A percentile compares a stretch with the other conserved stretches of the same genome.
phyloP scores from a whole-genome alignment of 2,797 vertebrate genomes.

The Cynodonichthys magdalenae region DNA sequence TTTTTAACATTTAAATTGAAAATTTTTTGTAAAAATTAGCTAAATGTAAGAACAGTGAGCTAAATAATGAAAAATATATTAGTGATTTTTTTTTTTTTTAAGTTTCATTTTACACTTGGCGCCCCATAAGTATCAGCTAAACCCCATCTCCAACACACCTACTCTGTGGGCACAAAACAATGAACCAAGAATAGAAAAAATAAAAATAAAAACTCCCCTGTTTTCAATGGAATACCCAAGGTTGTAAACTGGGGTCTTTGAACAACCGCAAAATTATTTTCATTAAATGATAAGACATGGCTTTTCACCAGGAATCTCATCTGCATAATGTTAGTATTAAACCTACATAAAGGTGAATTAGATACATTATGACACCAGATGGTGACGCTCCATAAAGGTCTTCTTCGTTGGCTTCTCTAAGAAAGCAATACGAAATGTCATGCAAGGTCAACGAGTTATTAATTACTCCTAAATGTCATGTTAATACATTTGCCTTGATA shows the following conservation, averaged over 20 bases:
- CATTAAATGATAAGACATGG: constrained; percentile 53
- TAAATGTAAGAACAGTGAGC: too few relatives aligned
- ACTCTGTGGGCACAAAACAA: too few relatives aligned
- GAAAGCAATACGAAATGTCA: constrained; percentile 29
- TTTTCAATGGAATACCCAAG: constrained; percentile 25
- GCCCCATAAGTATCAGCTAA: too few relatives aligned
- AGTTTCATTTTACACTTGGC: too few relatives aligned
- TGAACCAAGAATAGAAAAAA: too few relatives aligned
- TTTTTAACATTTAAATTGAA: too few relatives aligned
- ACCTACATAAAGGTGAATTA: constrained; percentile 28
- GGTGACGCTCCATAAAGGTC: constrained; percentile 19
- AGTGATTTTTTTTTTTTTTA: too few relatives aligned
- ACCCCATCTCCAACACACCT: too few relatives aligned
- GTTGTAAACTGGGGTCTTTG: constrained; percentile 23
- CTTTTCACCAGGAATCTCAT: constrained; percentile 28
- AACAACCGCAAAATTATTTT: constrained; percentile 39
- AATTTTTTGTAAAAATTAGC: too few relatives aligned
- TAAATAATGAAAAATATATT: too few relatives aligned
- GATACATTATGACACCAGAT: constrained; percentile 12
- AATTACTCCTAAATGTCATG: constrained; percentile 59
- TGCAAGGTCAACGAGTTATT: constrained; percentile 28
- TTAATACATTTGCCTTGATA: constrained; percentile 44
- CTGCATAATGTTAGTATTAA: constrained; percentile 34
- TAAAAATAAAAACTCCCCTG: neutral
- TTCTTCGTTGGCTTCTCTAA: constrained; percentile 6